These are phyloP conservation scores for Turdus rufiventris DNA, from an alignment of 2,113 vertebrate species.

Conservation along the genomic window DNA sequence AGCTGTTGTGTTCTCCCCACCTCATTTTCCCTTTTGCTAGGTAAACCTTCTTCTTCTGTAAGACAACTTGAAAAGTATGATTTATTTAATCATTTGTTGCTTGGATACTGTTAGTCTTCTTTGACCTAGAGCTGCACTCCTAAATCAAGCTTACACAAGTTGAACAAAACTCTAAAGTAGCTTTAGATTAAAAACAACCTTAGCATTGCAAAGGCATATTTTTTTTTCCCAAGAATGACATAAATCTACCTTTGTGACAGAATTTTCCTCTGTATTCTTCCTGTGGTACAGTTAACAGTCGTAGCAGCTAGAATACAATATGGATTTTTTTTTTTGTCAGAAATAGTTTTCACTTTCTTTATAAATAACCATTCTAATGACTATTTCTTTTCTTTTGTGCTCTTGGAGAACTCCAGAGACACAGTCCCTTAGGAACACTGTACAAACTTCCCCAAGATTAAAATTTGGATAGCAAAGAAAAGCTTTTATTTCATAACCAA, in stretches of 20 bases:
- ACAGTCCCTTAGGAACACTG: background rate
- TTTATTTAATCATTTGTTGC: slow-evolving; percentile 20
- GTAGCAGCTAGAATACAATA: background rate
- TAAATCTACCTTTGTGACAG: background rate
- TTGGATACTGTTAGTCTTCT: background rate
- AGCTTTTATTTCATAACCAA: background rate
- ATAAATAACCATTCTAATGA: background rate
- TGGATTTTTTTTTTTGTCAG: background rate
- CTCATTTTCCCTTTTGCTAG: background rate
- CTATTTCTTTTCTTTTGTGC: background rate
- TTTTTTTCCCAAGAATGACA: background rate
- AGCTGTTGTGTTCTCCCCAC: background rate
- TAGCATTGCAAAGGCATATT: background rate
- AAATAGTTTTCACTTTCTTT: background rate
- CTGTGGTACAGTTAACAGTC: background rate
- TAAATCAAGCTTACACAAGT: background rate
- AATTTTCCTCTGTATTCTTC: background rate
- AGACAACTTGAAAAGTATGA: background rate
- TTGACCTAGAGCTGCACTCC: background rate
- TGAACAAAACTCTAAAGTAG: background rate
- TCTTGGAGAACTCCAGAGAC: background rate
- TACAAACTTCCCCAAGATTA: background rate
- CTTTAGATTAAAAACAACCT: background rate
- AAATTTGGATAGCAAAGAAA: background rate
- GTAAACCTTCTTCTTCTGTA: background rate